These are phyloP conservation scores for Macropodus opercularis DNA, from an alignment of 2,797 vertebrate genomes.

Conservation along the genomic window DNA sequence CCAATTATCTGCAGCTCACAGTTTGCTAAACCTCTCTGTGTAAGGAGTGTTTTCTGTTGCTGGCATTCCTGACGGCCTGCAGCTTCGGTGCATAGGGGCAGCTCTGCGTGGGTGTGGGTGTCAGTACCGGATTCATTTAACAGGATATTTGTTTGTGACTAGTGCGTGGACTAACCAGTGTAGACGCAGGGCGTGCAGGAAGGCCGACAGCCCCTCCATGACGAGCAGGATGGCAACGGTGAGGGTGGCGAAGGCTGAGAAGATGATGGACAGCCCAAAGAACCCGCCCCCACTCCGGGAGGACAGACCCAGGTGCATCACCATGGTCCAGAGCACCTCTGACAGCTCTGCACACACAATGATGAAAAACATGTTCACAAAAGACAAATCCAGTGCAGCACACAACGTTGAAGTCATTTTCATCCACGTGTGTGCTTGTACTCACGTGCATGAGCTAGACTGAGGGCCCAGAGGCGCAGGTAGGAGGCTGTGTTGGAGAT, in stretches of 20 bases:
- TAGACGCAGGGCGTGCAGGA: conserved; percentile 92
- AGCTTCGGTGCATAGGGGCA: conserved; percentile 9
- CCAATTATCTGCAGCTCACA: conserved; percentile 19
- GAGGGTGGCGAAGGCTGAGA: conserved; percentile 88
- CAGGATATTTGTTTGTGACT: neutral
- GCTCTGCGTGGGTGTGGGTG: neutral
- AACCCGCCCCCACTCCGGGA: conserved; percentile 87
- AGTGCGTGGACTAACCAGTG: conserved; percentile 90
- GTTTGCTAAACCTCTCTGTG: conserved; percentile 25
- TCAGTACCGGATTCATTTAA: too few relatives aligned
- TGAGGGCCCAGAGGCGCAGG: conserved; percentile 76
- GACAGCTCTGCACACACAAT: conserved; percentile 69
- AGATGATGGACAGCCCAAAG: conserved; percentile 89
- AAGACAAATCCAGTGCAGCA: neutral
- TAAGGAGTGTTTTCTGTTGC: conserved; percentile 37
- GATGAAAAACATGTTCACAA: neutral
- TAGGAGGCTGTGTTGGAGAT: conserved; percentile 83
- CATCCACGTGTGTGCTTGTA: neutral
- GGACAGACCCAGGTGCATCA: conserved; percentile 90
- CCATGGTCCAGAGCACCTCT: conserved; percentile 87
- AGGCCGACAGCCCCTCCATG: conserved; percentile 98
- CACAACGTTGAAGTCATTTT: neutral
- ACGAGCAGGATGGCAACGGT: conserved; percentile 93
- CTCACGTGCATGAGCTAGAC: conserved; percentile 78
- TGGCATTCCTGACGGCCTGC: conserved; percentile 31